phyloP scores from a whole-genome alignment of 2,113 vertebrate genomes.

The Bubo blakistoni region DNA sequence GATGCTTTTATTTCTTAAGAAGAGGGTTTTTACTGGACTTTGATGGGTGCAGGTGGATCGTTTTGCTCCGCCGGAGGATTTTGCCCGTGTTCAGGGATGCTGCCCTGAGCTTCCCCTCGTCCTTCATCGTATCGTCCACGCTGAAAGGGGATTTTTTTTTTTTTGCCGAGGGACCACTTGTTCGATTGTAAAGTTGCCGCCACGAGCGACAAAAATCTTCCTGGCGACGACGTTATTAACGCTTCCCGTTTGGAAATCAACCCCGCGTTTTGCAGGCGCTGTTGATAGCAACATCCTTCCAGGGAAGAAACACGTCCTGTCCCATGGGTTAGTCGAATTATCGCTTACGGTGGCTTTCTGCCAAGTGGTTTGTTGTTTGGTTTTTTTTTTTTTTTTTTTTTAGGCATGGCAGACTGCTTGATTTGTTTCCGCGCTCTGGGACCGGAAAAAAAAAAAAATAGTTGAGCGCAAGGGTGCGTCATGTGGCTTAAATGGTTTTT shows the following conservation, averaged over 20 bases:
- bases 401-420: background rate
- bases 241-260: background rate
- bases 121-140: accelerated
- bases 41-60: accelerated
- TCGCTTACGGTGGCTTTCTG: background rate
- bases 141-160: background rate
- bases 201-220: background rate
- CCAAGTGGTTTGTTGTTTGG: background rate
- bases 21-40: background rate
- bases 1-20: background rate
- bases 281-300: too few relatives aligned
- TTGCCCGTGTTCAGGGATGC: too few relatives aligned
- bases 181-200: too few relatives aligned
- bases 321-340: background rate
- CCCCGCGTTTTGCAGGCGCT: background rate
- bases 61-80: background rate
- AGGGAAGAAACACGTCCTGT: too few relatives aligned
- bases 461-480: background rate
- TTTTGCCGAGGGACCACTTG: background rate
- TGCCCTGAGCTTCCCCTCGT: background rate
- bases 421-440: background rate
- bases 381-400: background rate
- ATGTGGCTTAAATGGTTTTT: too few relatives aligned
- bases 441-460: too few relatives aligned
- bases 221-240: accelerated